Evolutionary conservation across 2,888 invertebrate genomes (phyloP).

Genomic region (Platerodrilus igneus): DNA sequence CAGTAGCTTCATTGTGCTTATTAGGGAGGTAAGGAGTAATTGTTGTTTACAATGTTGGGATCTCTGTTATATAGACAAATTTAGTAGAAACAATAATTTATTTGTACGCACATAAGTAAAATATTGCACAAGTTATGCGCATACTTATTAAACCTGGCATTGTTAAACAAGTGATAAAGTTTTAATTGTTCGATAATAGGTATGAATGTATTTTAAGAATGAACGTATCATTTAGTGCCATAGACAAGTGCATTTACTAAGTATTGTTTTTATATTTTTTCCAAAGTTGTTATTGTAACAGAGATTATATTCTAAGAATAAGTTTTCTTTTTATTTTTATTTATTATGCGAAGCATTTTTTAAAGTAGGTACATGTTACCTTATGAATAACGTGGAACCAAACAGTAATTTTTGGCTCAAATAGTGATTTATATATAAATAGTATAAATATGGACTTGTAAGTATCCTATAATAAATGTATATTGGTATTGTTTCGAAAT

Average conservation of each 20-base stretch:
- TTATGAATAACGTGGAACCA: constrained; percentile 37
- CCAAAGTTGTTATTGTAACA: constrained; percentile 8
- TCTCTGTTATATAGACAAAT: constrained; percentile 4
- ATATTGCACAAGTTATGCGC: constrained; percentile 18
- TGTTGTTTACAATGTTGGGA: constrained; percentile 26
- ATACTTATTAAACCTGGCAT: constrained; percentile 21
- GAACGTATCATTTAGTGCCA: constrained; percentile 35
- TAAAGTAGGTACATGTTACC: constrained; percentile 32
- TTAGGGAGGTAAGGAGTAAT: constrained; percentile 20
- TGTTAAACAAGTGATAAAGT: constrained; percentile 24
- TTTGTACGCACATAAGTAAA: constrained; percentile 16
- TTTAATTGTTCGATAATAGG: constrained; percentile 29
- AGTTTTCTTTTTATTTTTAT: constrained; percentile 32
- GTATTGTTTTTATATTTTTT: constrained; percentile 23
- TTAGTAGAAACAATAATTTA: constrained; percentile 2
- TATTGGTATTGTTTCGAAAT: too few relatives aligned
- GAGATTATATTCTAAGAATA: constrained; percentile 15
- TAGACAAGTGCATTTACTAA: constrained; percentile 41
- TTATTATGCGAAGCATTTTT: too few relatives aligned
- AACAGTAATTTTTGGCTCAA: constrained; percentile 42
- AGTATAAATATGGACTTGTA: constrained; percentile 28
- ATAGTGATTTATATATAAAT: constrained; percentile 33
- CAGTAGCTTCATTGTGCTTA: constrained; percentile 35
- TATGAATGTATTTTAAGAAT: constrained; percentile 27
- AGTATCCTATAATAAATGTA: constrained; percentile 22